Evolutionary conservation across 1,140 invertebrate species (phyloP).

Genomic region (Heliconius himera): DNA sequence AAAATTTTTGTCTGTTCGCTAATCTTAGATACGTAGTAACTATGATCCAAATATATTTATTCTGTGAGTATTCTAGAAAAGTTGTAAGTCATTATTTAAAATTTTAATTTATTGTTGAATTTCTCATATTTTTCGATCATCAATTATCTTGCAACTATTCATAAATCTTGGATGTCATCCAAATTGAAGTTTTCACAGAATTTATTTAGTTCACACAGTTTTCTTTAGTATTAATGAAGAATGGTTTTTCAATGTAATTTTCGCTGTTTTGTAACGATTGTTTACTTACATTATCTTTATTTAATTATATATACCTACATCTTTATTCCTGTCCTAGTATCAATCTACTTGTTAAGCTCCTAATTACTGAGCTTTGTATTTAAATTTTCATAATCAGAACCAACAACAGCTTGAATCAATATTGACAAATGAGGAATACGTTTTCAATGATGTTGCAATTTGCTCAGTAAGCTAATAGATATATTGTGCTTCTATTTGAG

Average conservation of each 20-base stretch:
- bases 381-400: constrained; percentile 1
- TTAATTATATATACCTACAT: neutral
- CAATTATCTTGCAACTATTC: neutral
- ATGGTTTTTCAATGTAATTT: neutral
- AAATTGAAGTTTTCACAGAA: constrained; percentile 28
- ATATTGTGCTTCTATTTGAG: neutral
- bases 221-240: neutral
- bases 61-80: too few species aligned
- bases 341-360: neutral
- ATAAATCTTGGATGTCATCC: constrained; percentile 33
- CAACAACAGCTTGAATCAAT: constrained; percentile 8
- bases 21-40: too few species aligned
- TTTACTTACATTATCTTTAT: neutral
- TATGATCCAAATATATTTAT: too few species aligned
- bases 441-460: constrained; percentile 21
- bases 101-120: neutral
- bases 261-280: neutral
- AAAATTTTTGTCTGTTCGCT: too few species aligned
- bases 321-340: neutral
- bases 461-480: constrained; percentile 16
- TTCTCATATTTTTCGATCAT: neutral
- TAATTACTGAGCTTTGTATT: neutral
- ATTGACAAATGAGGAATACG: constrained; percentile 17
- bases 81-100: neutral
- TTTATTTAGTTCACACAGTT: constrained; percentile 8